phyloP scores from a whole-genome alignment of 1,140 invertebrate species.

The Bombus waltoni region DNA sequence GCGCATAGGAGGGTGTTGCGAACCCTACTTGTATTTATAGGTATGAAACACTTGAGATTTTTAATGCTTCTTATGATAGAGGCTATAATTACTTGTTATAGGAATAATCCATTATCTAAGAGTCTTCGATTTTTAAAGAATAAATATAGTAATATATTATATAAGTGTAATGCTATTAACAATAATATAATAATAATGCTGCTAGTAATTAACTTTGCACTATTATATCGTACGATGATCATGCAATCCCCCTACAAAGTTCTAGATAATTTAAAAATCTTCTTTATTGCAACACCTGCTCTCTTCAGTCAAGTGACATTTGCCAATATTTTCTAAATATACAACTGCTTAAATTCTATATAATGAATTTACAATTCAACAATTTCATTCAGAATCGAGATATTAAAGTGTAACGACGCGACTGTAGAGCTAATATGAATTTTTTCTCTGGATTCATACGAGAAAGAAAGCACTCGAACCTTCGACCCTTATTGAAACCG shows the following conservation, averaged over 20 bases:
- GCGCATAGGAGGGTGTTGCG: not conserved
- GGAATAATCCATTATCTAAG: not conserved
- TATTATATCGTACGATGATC: too few species aligned
- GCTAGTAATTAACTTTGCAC: too few species aligned
- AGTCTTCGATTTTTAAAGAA: not conserved
- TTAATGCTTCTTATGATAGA: not conserved
- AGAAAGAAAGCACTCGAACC: not conserved
- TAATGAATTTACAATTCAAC: not conserved
- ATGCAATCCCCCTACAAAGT: too few species aligned
- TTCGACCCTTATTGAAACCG: not conserved
- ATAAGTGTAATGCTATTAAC: not conserved
- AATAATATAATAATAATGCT: too few species aligned
- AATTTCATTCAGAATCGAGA: not conserved
- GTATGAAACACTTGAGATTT: not conserved
- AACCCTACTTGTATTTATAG: conserved; percentile 21
- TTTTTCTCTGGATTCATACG: not conserved
- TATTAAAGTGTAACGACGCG: not conserved
- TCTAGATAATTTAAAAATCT: too few species aligned
- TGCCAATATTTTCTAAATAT: not conserved
- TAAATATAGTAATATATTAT: not conserved
- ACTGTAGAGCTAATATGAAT: not conserved
- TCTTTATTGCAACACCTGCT: too few species aligned
- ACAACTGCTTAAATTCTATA: not conserved
- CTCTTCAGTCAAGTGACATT: not conserved
- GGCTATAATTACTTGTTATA: not conserved